Percentiles rank a stretch among this genome's conserved stretches.
These are phyloP conservation scores for Alloplasta piceator DNA, from an alignment of 2,888 invertebrate species.

Conservation along the genomic window DNA sequence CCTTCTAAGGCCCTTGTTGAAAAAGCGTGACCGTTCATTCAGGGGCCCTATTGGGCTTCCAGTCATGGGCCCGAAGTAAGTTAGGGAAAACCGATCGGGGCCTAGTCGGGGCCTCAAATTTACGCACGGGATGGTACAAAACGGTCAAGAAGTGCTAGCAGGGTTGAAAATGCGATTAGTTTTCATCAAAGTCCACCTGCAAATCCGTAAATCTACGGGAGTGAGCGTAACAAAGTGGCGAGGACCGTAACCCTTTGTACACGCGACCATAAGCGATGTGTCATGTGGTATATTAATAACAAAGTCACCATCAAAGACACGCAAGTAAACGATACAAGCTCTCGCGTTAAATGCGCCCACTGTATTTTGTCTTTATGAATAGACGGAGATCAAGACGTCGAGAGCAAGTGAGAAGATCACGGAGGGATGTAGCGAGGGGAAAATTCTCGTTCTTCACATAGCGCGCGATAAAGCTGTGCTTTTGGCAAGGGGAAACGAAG, in stretches of 20 bases:
- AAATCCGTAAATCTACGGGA: background rate
- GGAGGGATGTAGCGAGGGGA: background rate
- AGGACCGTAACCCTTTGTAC: background rate
- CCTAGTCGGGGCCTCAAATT: no score
- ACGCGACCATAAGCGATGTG: slow-evolving; percentile 2
- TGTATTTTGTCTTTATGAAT: no score
- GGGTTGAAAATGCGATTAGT: no score
- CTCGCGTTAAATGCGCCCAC: no score
- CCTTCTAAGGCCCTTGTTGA: no score
- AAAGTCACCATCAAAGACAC: slow-evolving; percentile 47
- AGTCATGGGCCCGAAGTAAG: no score
- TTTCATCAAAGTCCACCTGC: background rate
- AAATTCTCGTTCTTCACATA: slow-evolving; percentile 28
- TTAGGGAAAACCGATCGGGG: no score
- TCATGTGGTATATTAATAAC: slow-evolving; percentile 35
- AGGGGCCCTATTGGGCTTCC: no score
- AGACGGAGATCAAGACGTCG: slow-evolving; percentile 39
- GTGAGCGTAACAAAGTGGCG: background rate
- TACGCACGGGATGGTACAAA: no score
- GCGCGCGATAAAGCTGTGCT: slow-evolving; percentile 30
- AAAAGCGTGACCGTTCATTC: no score
- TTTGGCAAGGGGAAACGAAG: background rate
- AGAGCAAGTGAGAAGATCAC: slow-evolving; percentile 53
- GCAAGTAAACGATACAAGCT: no score
- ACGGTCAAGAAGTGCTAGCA: no score